Conservation (phyloP, 2,797 vertebrate species). For the Megaceryle alcyon region DNA sequence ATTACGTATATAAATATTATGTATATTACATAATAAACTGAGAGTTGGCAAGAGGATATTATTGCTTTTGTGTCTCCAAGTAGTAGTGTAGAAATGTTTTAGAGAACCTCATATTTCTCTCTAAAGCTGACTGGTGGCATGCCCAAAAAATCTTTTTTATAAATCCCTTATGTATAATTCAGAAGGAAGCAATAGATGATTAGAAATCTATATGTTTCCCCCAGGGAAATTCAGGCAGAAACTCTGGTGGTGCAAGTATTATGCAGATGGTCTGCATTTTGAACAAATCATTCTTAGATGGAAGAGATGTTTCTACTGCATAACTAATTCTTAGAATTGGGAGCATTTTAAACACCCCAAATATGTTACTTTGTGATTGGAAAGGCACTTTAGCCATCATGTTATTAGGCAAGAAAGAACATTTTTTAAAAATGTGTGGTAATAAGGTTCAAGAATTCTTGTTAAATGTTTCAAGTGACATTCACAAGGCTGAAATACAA, state of each 20-base stretch:
- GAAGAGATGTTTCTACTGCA: not conserved
- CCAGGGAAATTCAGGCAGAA: not conserved
- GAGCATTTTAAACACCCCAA: not conserved
- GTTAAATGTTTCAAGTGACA: not conserved
- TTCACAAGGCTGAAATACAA: not conserved
- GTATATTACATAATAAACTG: not conserved
- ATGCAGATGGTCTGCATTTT: not conserved
- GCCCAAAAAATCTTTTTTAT: not conserved
- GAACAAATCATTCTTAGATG: not conserved
- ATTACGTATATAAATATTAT: not conserved
- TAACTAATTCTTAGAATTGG: not conserved
- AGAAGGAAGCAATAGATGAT: not conserved
- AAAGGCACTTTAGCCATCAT: not conserved
- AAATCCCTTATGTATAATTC: not conserved
- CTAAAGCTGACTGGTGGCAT: not conserved
- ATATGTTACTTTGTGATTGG: not conserved
- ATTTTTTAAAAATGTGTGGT: not conserved
- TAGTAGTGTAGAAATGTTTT: not conserved
- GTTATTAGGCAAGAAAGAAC: not conserved
- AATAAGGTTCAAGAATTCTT: not conserved
- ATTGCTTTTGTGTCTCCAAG: slow-evolving; percentile 2
- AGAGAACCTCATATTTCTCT: not conserved
- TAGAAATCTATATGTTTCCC: not conserved
- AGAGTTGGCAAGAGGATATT: not conserved
- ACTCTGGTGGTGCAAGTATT: not conserved